Evolutionary conservation across 2,113 vertebrate genomes (phyloP).

Genomic region (Symphodus melops): DNA sequence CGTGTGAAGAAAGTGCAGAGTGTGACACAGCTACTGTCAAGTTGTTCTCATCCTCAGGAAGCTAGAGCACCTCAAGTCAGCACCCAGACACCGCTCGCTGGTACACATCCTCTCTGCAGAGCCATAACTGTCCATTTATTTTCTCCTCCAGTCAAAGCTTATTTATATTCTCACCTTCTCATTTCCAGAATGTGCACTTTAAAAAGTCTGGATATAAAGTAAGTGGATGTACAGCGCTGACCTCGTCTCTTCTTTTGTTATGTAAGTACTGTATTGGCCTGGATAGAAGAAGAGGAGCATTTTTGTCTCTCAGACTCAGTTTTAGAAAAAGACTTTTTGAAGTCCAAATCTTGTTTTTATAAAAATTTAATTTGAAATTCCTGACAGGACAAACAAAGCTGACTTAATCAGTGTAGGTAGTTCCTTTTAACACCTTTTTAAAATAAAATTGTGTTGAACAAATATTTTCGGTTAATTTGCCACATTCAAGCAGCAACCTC

Average conservation of each 20-base stretch:
- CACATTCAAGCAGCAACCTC: too few species aligned
- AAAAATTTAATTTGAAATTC: too few species aligned
- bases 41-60: constrained; percentile 23
- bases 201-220: not conserved
- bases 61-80: constrained; percentile 26
- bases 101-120: constrained; percentile 15
- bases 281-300: too few species aligned
- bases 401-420: too few species aligned
- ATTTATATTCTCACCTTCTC: not conserved
- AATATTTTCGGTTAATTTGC: too few species aligned
- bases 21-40: constrained; percentile 49
- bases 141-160: constrained; percentile 5
- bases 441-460: too few species aligned
- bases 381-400: too few species aligned
- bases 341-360: too few species aligned
- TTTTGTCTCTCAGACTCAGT: too few species aligned
- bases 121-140: not conserved
- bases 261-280: not conserved
- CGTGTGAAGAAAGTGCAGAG: constrained; percentile 4
- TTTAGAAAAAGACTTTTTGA: too few species aligned
- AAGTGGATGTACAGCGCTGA: not conserved
- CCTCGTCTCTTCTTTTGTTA: not conserved
- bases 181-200: not conserved
- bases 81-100: constrained; percentile 6
- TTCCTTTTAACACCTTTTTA: too few species aligned